Percentiles rank a stretch among this genome's conserved stretches.
Evolutionary conservation across 2,888 invertebrate genomes (phyloP).

Genomic region (Leucania comma): DNA sequence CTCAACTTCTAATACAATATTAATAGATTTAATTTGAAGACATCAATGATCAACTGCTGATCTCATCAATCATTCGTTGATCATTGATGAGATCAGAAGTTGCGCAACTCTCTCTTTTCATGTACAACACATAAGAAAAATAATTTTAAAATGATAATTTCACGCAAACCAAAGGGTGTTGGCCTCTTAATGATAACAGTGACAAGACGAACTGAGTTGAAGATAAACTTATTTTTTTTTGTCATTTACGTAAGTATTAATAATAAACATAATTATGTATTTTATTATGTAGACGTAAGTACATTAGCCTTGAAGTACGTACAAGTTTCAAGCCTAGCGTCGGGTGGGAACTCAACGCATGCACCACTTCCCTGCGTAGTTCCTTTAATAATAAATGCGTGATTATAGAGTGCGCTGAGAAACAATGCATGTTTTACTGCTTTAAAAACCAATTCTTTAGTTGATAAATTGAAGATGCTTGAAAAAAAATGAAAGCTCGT

Average conservation of each 20-base stretch:
- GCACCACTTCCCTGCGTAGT: background rate
- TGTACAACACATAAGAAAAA: background rate
- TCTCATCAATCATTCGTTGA: too few species aligned
- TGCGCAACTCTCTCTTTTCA: background rate
- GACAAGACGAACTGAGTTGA: slow-evolving; percentile 1
- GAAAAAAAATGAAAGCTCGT: background rate
- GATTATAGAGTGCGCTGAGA: slow-evolving; percentile 6
- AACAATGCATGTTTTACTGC: background rate
- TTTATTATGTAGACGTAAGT: slow-evolving; percentile 5
- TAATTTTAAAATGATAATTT: background rate
- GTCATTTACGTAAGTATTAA: slow-evolving; percentile 3
- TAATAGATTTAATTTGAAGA: too few species aligned
- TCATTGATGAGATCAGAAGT: background rate
- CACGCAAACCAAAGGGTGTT: slow-evolving; percentile 11
- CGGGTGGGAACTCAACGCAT: background rate
- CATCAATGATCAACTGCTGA: too few species aligned
- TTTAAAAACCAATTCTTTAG: background rate
- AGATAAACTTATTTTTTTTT: background rate
- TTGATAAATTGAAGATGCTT: background rate
- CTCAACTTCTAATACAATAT: too few species aligned
- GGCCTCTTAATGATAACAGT: slow-evolving; percentile 26
- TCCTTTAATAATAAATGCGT: slow-evolving; percentile 19
- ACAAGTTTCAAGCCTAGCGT: background rate
- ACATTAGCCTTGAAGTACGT: background rate
- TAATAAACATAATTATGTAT: slow-evolving; percentile 2